Evolutionary conservation across 2,113 vertebrate species (phyloP), one percentile per base, ranked within the genome.

Genomic region (Myodes glareolus): DNA sequence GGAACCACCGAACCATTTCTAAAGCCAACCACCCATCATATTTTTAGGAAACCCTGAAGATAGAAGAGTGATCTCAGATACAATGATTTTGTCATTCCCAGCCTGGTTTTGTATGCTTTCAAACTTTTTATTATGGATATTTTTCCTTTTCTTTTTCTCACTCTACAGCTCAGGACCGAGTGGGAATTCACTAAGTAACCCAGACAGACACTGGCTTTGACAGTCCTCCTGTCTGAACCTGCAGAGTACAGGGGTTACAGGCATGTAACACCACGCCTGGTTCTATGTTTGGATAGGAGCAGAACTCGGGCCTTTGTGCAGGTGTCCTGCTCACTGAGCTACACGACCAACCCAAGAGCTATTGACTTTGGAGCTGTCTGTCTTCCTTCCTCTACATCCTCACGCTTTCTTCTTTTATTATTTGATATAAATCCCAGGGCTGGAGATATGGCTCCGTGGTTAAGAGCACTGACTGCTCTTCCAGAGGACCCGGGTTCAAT

Each of bases 381-480:
- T 72, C 75, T 81, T 25, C 52, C 45, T 76, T 70, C 50, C 27
- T n/a, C 63, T 75, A 3, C 12, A 17, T 5, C 63, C 76, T 78
- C 13, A 27, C 2, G 3, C 23, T 63, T 85, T 23, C 33, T 72
- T 89, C 47, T 88, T 76, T 2, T 19, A 1, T 61, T 58, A n/a
- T 90, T 93, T 27, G 11, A 81, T 96, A n/a, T 45, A 85, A 91
- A 67, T 67, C 73, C 63, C 67, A 89, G 90, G n/a, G n/a, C n/a
- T n/a, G n/a, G n/a, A n/a, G n/a, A n/a, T n/a, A n/a, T n/a, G n/a
- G n/a, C n/a, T n/a, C n/a, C n/a, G n/a, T n/a, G n/a, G n/a, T n/a
- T n/a, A n/a, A n/a, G n/a, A n/a, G n/a, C n/a, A n/a, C n/a, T n/a
- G n/a, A n/a, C n/a, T n/a, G n/a, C n/a, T n/a, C n/a, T n/a, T n/a